phyloP scores from a whole-genome alignment of 1,140 invertebrate genomes.

The Drosophila busckii region DNA sequence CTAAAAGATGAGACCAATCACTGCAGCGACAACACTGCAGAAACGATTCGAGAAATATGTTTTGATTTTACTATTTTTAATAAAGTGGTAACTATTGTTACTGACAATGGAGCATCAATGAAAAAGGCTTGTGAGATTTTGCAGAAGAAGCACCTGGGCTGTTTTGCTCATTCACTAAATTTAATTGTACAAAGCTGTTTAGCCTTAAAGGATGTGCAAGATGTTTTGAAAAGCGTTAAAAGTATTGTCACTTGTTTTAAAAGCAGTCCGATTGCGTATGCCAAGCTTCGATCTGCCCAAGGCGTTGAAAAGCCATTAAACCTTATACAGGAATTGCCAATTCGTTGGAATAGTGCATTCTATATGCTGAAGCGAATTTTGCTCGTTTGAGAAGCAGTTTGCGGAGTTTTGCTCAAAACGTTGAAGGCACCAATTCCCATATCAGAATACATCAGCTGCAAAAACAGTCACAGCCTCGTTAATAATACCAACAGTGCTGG shows the following conservation, averaged over 20 bases:
- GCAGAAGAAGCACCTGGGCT: neutral
- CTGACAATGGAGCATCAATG: slow-evolving; percentile 3
- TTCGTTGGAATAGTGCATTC: neutral
- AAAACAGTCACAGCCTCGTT: neutral
- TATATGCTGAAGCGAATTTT: slow-evolving; percentile 1
- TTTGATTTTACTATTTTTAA: neutral
- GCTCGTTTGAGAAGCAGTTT: neutral
- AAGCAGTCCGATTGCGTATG: slow-evolving; percentile 4
- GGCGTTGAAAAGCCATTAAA: neutral
- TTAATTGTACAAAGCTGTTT: slow-evolving; percentile 1
- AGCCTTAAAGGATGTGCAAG: neutral
- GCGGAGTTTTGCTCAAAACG: neutral
- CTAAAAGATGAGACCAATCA: neutral
- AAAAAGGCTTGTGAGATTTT: slow-evolving; percentile 4
- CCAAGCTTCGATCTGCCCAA: slow-evolving; percentile 1
- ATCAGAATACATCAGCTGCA: neutral
- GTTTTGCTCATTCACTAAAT: slow-evolving; percentile 8
- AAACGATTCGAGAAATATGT: neutral
- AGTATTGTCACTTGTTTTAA: slow-evolving; percentile 1
- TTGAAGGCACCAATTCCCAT: neutral
- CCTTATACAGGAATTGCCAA: slow-evolving; percentile 2
- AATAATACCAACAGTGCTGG: neutral
- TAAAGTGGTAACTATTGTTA: slow-evolving; percentile 4
- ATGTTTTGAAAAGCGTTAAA: neutral
- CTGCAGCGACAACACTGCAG: neutral